A percentile compares a stretch with the other conserved stretches of the same genome.
phyloP scores from a whole-genome alignment of 2,888 invertebrate species.

The Clitarchus hookeri region DNA sequence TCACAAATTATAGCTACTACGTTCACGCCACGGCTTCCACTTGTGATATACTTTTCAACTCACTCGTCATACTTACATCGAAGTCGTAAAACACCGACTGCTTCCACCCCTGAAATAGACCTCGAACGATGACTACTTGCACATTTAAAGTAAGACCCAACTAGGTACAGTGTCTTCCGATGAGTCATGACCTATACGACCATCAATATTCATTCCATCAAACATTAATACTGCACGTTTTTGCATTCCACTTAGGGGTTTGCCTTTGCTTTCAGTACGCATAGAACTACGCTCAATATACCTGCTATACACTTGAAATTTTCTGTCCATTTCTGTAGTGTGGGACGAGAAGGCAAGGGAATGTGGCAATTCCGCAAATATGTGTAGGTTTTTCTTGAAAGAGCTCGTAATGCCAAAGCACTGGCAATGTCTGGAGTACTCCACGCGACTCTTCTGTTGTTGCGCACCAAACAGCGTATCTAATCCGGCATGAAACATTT shows the following conservation, averaged over 20 bases:
- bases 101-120: background rate
- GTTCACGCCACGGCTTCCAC: background rate
- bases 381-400: background rate
- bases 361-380: background rate
- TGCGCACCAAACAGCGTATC: background rate
- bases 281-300: background rate
- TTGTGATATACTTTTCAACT: background rate
- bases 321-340: constrained; percentile 12
- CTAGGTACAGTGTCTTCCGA: background rate
- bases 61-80: background rate
- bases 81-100: background rate
- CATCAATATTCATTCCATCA: background rate
- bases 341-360: background rate
- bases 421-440: background rate
- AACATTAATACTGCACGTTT: background rate
- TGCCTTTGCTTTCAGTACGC: constrained; percentile 17
- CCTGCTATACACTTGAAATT: background rate
- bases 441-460: background rate
- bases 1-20: background rate
- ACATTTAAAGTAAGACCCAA: background rate
- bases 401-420: background rate
- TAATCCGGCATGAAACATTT: background rate
- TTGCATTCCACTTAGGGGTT: background rate
- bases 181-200: background rate
- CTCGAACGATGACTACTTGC: background rate